Evolutionary conservation across 2,113 vertebrate species (phyloP), one percentile per base, ranked within the genome.

Genomic region (Ornithorhynchus anatinus): DNA sequence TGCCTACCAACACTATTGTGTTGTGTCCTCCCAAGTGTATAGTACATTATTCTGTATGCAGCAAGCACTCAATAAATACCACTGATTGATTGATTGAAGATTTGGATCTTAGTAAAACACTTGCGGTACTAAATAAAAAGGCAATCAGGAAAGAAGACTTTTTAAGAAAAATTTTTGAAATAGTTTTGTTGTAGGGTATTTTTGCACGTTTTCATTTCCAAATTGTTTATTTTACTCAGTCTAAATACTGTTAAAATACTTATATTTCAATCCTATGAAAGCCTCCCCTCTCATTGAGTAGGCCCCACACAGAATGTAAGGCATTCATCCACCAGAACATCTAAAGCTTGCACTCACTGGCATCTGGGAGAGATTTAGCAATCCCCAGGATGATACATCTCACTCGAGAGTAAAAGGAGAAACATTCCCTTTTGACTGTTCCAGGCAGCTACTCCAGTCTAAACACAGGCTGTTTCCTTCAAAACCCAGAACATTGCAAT

Each of bases 391-490:
- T 73, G 78, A 74, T 63, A 72, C 65, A 77, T 77, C 23, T 11
- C 22, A 67, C 59, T 65, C 42, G 37, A n/a, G 56, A 80, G 72
- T 53, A 72, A 63, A 73, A 59, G 57, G 58, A 77, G 63, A 80
- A 64, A 62, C 3, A 8, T 36, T 75, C 75, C 59, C 76, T 65
- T 81, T 68, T 62, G 69, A 81, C 75, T 72, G 62, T 66, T 77
- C 78, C 58, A 63, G 48, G 29, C 43, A 52, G 50, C 50, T 59
- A 69, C 68, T 77, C 53, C 39, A 73, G 75, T 77, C 81, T 81
- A 86, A 83, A 85, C 75, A 77, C 69, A 76, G 80, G 43, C 82
- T 77, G 74, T 72, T 64, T 75, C 52, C 38, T 71, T 72, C 57
- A 73, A 61, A 81, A 61, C 67, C 60, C 72, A 38, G 56, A 77